Evolutionary conservation across 1,140 invertebrate genomes (phyloP).

Genomic region (Andricus grossulariae): DNA sequence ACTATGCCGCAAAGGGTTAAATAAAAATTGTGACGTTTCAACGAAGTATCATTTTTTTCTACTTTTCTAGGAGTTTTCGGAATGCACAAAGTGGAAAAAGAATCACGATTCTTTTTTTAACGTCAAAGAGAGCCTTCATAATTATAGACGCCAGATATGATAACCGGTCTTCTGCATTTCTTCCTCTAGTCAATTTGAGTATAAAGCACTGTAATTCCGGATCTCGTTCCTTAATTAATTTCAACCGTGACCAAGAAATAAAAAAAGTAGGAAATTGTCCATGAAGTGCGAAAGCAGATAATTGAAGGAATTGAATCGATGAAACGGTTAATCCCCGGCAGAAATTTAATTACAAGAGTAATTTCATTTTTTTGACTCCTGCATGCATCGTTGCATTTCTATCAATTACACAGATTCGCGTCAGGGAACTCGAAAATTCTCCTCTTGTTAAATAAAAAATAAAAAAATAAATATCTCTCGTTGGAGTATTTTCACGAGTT

Average conservation of each 20-base stretch:
- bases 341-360: neutral
- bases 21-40: too few species aligned
- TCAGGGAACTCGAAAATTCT: neutral
- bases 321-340: neutral
- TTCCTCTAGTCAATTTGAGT: neutral
- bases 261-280: neutral
- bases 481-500: too few species aligned
- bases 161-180: neutral
- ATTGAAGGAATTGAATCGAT: neutral
- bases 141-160: neutral
- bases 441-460: too few species aligned
- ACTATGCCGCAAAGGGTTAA: too few species aligned
- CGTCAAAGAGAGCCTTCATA: neutral
- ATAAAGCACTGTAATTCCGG: neutral
- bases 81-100: neutral
- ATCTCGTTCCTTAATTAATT: neutral
- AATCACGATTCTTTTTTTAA: slow-evolving; percentile 8
- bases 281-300: neutral
- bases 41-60: too few species aligned
- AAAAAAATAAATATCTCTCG: too few species aligned
- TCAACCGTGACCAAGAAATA: neutral
- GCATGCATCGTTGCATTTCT: neutral
- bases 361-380: neutral
- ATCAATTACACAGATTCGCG: neutral
- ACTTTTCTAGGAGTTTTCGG: neutral